phyloP scores from a whole-genome alignment of 2,113 vertebrate genomes.

The Acrocephalus kingi region DNA sequence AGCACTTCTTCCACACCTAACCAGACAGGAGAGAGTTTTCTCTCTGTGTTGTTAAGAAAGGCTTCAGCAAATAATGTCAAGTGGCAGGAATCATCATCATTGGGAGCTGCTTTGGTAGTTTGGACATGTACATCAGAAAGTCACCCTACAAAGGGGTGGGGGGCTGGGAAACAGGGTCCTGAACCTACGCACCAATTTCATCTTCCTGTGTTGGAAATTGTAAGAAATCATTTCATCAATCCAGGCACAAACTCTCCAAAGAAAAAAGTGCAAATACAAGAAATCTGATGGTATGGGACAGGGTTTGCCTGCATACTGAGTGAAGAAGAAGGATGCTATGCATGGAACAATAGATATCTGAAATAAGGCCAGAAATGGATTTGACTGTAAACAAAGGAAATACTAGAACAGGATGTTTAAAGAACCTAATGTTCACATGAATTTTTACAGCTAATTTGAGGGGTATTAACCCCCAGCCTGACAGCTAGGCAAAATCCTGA shows the following conservation, averaged over 20 bases:
- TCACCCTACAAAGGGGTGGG: background rate
- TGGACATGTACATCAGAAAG: rapidly evolving
- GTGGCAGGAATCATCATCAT: background rate
- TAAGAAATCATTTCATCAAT: background rate
- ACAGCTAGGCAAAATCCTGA: background rate
- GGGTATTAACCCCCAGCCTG: background rate
- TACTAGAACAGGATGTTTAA: background rate
- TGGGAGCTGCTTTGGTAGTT: background rate
- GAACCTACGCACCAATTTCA: background rate
- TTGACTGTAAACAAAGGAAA: background rate
- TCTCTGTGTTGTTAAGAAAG: background rate
- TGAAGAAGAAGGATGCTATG: background rate
- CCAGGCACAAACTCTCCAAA: background rate
- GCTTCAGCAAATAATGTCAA: background rate
- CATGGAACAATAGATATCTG: background rate
- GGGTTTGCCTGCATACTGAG: background rate
- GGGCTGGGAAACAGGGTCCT: background rate
- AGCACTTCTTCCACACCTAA: background rate
- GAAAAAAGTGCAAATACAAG: background rate
- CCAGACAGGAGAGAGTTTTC: background rate
- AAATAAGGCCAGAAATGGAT: background rate
- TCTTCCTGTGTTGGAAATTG: background rate
- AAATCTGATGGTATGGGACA: background rate
- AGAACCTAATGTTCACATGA: background rate
- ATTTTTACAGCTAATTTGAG: background rate